Evolutionary conservation across 2,113 vertebrate species (phyloP).

Genomic region (Grammomys dolichurus): DNA sequence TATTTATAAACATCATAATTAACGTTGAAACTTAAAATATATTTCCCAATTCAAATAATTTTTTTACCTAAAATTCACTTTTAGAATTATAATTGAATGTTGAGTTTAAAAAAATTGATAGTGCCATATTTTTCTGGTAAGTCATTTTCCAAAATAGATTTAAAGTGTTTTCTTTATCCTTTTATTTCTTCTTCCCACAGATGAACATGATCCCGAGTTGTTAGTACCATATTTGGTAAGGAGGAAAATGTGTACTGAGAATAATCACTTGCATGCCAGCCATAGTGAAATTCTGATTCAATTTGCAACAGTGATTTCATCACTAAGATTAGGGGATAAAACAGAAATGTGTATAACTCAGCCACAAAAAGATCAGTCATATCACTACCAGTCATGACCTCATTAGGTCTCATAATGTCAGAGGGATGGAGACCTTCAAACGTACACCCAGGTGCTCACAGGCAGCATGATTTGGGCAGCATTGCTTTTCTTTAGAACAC

Average conservation of each 20-base stretch:
- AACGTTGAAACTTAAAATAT: constrained; percentile 59
- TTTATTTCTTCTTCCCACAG: constrained; percentile 68
- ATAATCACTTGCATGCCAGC: constrained; percentile 77
- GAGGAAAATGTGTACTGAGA: constrained; percentile 74
- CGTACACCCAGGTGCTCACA: constrained; percentile 77
- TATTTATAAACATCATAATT: constrained; percentile 8
- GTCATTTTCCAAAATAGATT: constrained; percentile 65
- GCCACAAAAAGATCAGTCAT: constrained; percentile 78
- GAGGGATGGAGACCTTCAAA: constrained; percentile 65
- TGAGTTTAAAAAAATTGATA: constrained; percentile 46
- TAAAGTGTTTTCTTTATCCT: constrained; percentile 65
- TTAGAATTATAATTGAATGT: constrained; percentile 56
- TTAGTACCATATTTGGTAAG: constrained; percentile 81
- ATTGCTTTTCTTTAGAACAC: constrained; percentile 28
- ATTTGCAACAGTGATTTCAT: constrained; percentile 80
- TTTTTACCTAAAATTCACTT: constrained; percentile 49
- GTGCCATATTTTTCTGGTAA: constrained; percentile 36
- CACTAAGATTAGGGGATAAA: constrained; percentile 77
- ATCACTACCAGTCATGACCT: constrained; percentile 78
- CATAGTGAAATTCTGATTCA: constrained; percentile 77
- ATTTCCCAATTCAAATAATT: constrained; percentile 34
- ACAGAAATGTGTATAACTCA: constrained; percentile 77
- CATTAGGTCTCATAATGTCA: constrained; percentile 74
- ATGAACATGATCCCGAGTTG: constrained; percentile 64
- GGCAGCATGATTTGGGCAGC: constrained; percentile 61